These are phyloP conservation scores for Neodiprion fabricii DNA, from an alignment of 1,140 invertebrate species.

Conservation along the genomic window DNA sequence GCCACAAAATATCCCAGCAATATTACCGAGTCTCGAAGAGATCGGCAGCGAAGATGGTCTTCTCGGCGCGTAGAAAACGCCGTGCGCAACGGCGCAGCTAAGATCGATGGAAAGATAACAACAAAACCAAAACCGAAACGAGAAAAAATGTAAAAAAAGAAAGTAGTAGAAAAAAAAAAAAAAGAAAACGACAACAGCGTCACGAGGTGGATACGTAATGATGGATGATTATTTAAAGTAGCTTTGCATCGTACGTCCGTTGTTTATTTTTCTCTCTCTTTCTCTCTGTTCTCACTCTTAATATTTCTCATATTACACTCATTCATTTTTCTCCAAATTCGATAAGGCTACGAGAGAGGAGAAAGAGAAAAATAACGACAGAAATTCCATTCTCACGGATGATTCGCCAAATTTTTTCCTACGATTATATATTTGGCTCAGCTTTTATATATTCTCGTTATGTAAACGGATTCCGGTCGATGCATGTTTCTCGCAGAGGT, in stretches of 20 bases:
- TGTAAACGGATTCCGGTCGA: too few species aligned
- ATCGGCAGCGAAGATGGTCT: background rate
- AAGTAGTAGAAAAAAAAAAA: background rate
- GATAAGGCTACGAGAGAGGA: too few species aligned
- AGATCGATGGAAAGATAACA: slow-evolving; percentile 8
- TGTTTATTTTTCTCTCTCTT: background rate
- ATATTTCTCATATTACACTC: background rate
- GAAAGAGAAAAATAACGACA: too few species aligned
- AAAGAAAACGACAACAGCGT: background rate
- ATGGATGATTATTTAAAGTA: slow-evolving; percentile 16
- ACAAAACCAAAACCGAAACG: background rate
- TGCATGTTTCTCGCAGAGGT: too few species aligned
- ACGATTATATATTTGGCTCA: too few species aligned
- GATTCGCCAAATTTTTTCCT: too few species aligned
- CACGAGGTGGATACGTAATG: slow-evolving; percentile 2
- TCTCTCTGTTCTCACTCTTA: background rate
- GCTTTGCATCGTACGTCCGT: background rate
- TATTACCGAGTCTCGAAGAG: background rate
- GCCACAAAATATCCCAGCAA: too few species aligned
- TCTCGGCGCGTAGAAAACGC: background rate
- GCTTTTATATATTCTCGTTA: too few species aligned
- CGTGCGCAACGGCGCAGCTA: background rate
- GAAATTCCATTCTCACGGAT: too few species aligned
- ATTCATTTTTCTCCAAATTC: too few species aligned
- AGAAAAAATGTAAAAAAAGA: too few species aligned